Evolutionary conservation across 2,888 invertebrate genomes (phyloP).

Genomic region (Girardia tigrina): DNA sequence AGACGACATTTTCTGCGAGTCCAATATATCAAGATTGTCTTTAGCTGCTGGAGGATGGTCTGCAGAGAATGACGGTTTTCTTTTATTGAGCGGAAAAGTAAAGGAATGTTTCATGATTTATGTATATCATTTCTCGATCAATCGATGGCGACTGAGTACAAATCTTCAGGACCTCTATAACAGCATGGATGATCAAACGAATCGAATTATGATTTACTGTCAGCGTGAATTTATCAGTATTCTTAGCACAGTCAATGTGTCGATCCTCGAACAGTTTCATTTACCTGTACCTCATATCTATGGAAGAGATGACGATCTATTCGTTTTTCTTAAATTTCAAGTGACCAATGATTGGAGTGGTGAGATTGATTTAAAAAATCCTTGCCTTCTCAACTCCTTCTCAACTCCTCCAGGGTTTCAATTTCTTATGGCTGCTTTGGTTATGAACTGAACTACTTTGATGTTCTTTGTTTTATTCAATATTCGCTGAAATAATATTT

Average conservation of each 20-base stretch:
- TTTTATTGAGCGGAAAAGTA: background rate
- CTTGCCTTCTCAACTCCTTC: background rate
- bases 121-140: conserved; percentile 4
- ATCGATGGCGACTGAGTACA: background rate
- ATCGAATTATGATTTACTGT: background rate
- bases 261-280: background rate
- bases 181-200: background rate
- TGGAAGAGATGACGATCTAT: background rate
- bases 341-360: conserved; percentile 5
- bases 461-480: too few relatives aligned
- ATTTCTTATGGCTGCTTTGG: background rate
- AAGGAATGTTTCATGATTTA: background rate
- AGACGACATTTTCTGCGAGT: background rate
- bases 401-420: background rate
- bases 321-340: background rate
- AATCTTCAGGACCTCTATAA: background rate
- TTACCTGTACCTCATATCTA: background rate
- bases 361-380: background rate
- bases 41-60: background rate
- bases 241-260: background rate
- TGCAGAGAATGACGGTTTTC: background rate
- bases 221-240: background rate
- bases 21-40: background rate
- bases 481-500: too few relatives aligned
- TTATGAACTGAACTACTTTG: too few relatives aligned